Percentiles rank a stretch among this genome's conserved stretches.
Evolutionary conservation across 2,888 invertebrate species (phyloP).

Genomic region (Laothoe populi): DNA sequence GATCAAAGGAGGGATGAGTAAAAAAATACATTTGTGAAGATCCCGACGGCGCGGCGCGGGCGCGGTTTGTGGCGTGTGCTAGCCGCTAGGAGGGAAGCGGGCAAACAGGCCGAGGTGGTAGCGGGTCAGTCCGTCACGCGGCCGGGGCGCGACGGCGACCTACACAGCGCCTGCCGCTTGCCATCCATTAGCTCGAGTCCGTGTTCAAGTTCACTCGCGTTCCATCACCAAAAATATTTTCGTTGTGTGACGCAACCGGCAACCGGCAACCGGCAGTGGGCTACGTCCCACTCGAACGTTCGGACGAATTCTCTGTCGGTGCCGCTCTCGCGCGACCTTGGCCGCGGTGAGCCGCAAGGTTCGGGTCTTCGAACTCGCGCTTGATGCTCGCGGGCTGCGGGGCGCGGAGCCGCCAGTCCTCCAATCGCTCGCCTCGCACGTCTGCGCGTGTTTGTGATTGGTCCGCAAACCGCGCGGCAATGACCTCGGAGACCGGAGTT

Average conservation of each 20-base stretch:
- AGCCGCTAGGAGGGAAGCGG: constrained; percentile 58
- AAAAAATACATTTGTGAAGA: constrained; percentile 29
- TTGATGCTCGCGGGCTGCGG: constrained; percentile 64
- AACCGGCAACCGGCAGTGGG: constrained; percentile 75
- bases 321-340: constrained; percentile 87
- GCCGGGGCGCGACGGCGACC: constrained; percentile 56
- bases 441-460: constrained; percentile 80
- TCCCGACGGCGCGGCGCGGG: constrained; percentile 64
- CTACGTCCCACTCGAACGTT: constrained; percentile 74
- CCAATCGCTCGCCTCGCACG: constrained; percentile 77
- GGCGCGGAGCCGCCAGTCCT: constrained; percentile 70
- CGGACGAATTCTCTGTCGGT: constrained; percentile 67
- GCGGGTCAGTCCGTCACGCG: constrained; percentile 78
- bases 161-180: constrained; percentile 70
- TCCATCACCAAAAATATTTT: constrained; percentile 85
- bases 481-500: constrained; percentile 93
- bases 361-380: constrained; percentile 90
- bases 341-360: constrained; percentile 95
- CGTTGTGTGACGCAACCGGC: constrained; percentile 83
- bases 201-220: constrained; percentile 84
- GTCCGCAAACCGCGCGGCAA: constrained; percentile 87
- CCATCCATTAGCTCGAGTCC: constrained; percentile 79
- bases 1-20: not conserved
- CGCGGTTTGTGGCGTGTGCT: too few relatives aligned
- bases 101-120: constrained; percentile 63